Percentiles rank a stretch among this genome's conserved stretches.
These are phyloP conservation scores for Psittacula cyanocephala DNA, from an alignment of 2,113 vertebrate species.

Conservation along the genomic window DNA sequence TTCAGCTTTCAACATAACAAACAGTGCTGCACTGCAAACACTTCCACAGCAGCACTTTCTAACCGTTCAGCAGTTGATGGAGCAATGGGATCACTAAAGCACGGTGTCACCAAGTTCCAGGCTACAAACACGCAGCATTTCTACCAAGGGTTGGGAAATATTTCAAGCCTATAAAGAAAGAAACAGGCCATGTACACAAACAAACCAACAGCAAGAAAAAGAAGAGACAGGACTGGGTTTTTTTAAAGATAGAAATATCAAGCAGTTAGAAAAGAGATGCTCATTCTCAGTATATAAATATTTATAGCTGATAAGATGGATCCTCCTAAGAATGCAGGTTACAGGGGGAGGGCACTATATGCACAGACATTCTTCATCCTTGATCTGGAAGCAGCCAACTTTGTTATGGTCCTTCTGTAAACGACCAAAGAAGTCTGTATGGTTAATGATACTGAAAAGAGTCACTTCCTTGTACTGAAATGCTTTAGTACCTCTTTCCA, in stretches of 20 bases:
- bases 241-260: neutral
- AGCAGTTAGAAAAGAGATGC: neutral
- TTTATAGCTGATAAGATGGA: neutral
- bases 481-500: neutral
- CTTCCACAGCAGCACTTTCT: neutral
- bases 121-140: neutral
- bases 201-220: neutral
- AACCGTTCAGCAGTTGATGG: neutral
- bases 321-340: neutral
- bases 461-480: neutral
- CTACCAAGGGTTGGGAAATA: neutral
- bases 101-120: neutral
- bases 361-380: neutral
- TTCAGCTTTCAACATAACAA: neutral
- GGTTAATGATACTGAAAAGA: neutral
- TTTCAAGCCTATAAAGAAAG: neutral
- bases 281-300: neutral
- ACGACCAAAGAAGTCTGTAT: neutral
- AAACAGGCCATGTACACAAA: neutral
- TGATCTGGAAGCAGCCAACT: neutral
- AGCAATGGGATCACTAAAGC: neutral
- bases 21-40: neutral
- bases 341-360: neutral
- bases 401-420: neutral
- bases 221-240: neutral